A percentile compares a stretch with the other conserved stretches of the same genome.
Evolutionary conservation across 2,113 vertebrate species (phyloP).

Genomic region (Orthonyx spaldingii): DNA sequence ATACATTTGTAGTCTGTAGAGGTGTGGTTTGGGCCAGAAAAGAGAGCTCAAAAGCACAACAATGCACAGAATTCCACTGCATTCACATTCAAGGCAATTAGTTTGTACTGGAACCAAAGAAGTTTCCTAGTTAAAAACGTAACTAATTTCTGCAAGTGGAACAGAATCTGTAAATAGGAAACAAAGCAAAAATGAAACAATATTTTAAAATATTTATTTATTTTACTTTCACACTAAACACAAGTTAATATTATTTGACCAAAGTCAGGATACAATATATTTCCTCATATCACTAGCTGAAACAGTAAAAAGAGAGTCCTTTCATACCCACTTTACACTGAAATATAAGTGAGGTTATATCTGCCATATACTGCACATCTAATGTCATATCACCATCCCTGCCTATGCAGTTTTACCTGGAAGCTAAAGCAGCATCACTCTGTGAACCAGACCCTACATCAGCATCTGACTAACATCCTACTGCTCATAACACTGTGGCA

Average conservation of each 20-base stretch:
- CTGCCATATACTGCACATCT: background rate
- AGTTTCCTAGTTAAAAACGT: background rate
- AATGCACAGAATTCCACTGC: background rate
- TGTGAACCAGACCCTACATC: background rate
- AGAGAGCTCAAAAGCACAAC: background rate
- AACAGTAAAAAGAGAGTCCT: background rate
- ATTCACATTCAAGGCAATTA: background rate
- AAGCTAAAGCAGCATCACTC: background rate
- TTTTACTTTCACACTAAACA: constrained; percentile 37
- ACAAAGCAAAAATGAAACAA: constrained; percentile 25
- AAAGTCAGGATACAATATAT: constrained; percentile 16
- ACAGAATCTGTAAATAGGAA: background rate
- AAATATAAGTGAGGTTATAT: background rate
- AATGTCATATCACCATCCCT: background rate
- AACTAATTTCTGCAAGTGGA: background rate
- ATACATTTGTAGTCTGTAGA: background rate
- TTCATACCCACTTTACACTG: background rate
- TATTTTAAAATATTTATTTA: constrained; percentile 32
- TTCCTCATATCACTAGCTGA: background rate
- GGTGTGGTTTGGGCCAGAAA: background rate
- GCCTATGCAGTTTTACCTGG: background rate
- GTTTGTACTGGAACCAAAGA: background rate
- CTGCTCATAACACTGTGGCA: background rate
- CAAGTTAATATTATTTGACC: background rate
- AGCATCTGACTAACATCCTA: background rate